A percentile compares a stretch with the other conserved stretches of the same genome.
phyloP scores from a whole-genome alignment of 2,888 invertebrate genomes.

The Myopa tessellatipennis region DNA sequence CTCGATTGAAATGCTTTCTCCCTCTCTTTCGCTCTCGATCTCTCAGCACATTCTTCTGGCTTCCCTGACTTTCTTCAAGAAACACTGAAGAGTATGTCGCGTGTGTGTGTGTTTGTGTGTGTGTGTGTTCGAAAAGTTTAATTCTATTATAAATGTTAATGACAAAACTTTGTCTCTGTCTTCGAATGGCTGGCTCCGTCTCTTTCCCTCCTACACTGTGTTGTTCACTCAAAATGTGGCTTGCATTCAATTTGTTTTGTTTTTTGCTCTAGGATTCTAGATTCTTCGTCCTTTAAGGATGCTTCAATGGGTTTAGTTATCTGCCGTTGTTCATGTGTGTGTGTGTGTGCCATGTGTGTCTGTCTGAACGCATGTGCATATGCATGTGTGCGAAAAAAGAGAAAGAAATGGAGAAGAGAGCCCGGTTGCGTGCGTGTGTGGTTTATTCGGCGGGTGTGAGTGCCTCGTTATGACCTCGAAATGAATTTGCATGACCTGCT shows the following conservation, averaged over 20 bases:
- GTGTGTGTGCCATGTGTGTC: not conserved
- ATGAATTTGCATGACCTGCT: constrained; percentile 24
- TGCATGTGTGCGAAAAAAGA: not conserved
- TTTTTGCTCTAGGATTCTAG: constrained; percentile 7
- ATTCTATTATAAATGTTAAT: constrained; percentile 46
- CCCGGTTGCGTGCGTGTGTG: not conserved
- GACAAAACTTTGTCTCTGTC: constrained; percentile 44
- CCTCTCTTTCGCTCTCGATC: not conserved
- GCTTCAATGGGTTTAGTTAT: not conserved
- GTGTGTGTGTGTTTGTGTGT: constrained; percentile 1
- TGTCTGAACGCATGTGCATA: not conserved
- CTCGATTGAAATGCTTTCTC: not conserved
- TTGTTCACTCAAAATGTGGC: not conserved
- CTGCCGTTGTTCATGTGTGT: not conserved
- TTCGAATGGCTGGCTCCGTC: not conserved
- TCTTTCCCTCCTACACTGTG: not conserved
- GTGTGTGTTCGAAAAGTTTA: constrained; percentile 29
- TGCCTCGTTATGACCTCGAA: constrained; percentile 24
- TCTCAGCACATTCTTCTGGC: not conserved
- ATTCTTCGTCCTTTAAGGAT: constrained; percentile 36
- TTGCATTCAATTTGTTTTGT: constrained; percentile 33
- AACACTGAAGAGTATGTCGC: not conserved
- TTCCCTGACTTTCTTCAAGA: not conserved
- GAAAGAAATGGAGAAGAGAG: not conserved
- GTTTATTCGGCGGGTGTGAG: not conserved